Conservation (phyloP, 30 jellyfish, hydroid and myxozoan genomes). For the Cassiopea andromeda region DNA sequence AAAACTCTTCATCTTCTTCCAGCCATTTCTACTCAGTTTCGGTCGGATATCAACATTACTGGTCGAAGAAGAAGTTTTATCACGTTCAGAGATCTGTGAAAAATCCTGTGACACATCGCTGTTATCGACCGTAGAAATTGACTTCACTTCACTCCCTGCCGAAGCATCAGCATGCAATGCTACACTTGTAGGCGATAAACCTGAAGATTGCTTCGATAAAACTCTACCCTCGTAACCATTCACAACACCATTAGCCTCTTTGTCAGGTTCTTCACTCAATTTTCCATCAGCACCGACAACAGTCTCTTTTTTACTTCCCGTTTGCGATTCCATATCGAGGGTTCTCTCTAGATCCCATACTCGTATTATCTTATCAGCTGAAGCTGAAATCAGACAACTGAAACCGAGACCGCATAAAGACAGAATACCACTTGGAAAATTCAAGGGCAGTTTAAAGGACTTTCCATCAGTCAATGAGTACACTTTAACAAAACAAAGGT, state of each 20-base stretch:
- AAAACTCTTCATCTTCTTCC: conserved; percentile 13
- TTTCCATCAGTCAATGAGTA: conserved; percentile 37
- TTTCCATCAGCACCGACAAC: background rate
- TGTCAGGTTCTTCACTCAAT: background rate
- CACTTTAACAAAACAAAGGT: conserved; percentile 41
- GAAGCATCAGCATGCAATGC: background rate
- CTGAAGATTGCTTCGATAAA: background rate
- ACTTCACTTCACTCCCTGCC: background rate
- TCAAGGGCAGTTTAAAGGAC: conserved; percentile 22
- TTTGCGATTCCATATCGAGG: conserved; percentile 20
- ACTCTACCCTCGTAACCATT: no score
- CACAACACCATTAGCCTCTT: background rate
- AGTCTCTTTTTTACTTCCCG: background rate
- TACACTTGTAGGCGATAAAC: background rate
- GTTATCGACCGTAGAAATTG: background rate
- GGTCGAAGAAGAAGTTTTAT: background rate
- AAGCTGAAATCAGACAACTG: conserved; percentile 56
- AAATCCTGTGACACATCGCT: background rate
- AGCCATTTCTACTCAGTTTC: background rate
- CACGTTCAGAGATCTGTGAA: background rate
- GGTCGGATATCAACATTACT: background rate
- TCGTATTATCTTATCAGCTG: conserved; percentile 68
- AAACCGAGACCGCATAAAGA: conserved; percentile 51
- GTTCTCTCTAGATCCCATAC: conserved; percentile 78
- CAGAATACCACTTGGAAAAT: conserved; percentile 58